phyloP scores from a whole-genome alignment of 2,888 invertebrate species.

The Pterostichus madidus region DNA sequence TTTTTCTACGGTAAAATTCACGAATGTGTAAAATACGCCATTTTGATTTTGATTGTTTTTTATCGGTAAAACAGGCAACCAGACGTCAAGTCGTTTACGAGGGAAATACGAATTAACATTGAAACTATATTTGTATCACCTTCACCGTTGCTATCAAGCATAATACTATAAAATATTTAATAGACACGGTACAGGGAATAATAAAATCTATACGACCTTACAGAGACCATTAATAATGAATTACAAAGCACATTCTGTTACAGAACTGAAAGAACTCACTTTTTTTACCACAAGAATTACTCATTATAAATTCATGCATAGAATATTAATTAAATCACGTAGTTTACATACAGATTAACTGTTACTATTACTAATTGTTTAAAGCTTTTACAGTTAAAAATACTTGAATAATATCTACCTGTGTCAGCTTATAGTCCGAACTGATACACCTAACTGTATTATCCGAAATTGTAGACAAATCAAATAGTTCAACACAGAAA shows the following conservation, averaged over 20 bases:
- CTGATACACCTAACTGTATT: slow-evolving; percentile 15
- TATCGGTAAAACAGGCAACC: slow-evolving; percentile 52
- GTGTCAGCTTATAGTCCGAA: background rate
- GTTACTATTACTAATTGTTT: background rate
- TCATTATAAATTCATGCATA: slow-evolving; percentile 3
- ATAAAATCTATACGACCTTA: slow-evolving; percentile 50
- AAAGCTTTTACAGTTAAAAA: background rate
- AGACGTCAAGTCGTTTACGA: background rate
- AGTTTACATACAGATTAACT: background rate
- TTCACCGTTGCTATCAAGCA: slow-evolving; percentile 11
- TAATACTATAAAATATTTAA: slow-evolving; percentile 29
- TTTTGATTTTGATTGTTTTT: slow-evolving; percentile 53
- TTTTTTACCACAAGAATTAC: background rate
- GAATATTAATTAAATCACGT: slow-evolving; percentile 18
- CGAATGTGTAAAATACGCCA: slow-evolving; percentile 58
- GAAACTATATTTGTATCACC: background rate
- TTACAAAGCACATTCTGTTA: slow-evolving; percentile 1
- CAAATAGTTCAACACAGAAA: background rate
- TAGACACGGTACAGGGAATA: slow-evolving; percentile 10
- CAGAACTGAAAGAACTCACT: background rate
- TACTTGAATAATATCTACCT: too few species aligned
- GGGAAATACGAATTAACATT: slow-evolving; percentile 30
- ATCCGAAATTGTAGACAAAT: slow-evolving; percentile 1
- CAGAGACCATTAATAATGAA: slow-evolving; percentile 22
- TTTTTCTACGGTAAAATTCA: slow-evolving; percentile 48